Percentiles rank a stretch among this genome's conserved stretches.
Evolutionary conservation across 2,113 vertebrate genomes (phyloP).

Genomic region (Alexandromys fortis): DNA sequence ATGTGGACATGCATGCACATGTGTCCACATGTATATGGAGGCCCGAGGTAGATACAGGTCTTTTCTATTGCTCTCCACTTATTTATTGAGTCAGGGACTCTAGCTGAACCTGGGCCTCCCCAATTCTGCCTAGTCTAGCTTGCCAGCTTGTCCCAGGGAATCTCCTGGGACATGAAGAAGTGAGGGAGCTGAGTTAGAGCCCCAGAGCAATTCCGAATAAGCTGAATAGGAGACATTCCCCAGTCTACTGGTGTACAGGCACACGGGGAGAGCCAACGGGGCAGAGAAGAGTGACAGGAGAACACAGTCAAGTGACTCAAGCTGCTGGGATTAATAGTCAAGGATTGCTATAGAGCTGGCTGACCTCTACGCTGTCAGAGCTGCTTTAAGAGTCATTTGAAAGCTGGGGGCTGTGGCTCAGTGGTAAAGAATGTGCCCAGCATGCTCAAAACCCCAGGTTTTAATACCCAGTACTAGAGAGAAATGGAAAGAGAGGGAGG

Average conservation of each 20-base stretch:
- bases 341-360: conserved; percentile 16
- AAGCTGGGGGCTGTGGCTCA: not conserved
- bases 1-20: not conserved
- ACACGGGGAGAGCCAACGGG: not conserved
- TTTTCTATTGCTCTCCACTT: not conserved
- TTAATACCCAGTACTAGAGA: not conserved
- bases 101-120: not conserved
- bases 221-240: not conserved
- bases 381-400: conserved; percentile 21
- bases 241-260: not conserved
- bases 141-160: no score
- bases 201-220: conserved; percentile 1
- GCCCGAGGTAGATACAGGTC: not conserved
- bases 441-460: not conserved
- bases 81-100: not conserved
- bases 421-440: not conserved
- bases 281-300: not conserved
- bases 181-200: not conserved
- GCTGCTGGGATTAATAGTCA: not conserved
- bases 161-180: not conserved
- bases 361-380: conserved; percentile 31
- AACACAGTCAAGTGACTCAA: conserved; percentile 13
- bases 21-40: no score
- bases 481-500: not conserved
- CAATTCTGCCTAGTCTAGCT: not conserved